Conservation (phyloP, 2,113 vertebrate species). For the Sminthopsis crassicaudata region DNA sequence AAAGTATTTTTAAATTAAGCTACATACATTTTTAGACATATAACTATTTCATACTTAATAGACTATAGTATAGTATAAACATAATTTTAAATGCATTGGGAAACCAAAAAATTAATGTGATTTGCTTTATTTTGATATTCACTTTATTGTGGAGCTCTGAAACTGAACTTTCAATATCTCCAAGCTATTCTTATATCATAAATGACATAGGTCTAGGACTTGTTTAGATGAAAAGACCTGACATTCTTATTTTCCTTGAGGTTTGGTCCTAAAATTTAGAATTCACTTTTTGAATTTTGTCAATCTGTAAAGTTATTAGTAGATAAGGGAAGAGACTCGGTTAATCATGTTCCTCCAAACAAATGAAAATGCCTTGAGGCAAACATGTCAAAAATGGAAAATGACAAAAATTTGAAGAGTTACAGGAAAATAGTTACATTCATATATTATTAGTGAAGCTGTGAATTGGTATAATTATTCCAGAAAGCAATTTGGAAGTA, state of each 20-base stretch:
- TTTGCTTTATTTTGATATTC: neutral
- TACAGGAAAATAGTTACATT: no score
- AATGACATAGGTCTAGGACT: neutral
- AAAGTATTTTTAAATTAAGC: neutral
- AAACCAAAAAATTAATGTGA: neutral
- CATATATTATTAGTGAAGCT: no score
- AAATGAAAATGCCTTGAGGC: no score
- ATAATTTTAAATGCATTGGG: neutral
- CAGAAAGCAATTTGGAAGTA: no score
- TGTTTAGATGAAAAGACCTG: constrained; percentile 20
- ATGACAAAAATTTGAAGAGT: no score
- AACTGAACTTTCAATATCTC: neutral
- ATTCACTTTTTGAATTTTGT: constrained; percentile 37
- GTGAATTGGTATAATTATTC: no score
- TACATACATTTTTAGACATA: neutral
- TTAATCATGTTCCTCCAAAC: neutral
- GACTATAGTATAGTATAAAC: neutral
- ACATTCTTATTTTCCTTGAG: neutral
- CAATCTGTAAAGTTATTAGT: neutral
- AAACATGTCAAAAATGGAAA: no score
- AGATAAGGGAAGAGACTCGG: constrained; percentile 6
- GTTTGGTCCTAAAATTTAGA: neutral
- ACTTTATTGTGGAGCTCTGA: neutral
- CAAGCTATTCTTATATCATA: neutral
- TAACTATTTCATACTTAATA: neutral